A percentile compares a stretch with the other conserved stretches of the same genome.
Evolutionary conservation across 2,113 vertebrate species (phyloP).

Genomic region (Cinclus cinclus): DNA sequence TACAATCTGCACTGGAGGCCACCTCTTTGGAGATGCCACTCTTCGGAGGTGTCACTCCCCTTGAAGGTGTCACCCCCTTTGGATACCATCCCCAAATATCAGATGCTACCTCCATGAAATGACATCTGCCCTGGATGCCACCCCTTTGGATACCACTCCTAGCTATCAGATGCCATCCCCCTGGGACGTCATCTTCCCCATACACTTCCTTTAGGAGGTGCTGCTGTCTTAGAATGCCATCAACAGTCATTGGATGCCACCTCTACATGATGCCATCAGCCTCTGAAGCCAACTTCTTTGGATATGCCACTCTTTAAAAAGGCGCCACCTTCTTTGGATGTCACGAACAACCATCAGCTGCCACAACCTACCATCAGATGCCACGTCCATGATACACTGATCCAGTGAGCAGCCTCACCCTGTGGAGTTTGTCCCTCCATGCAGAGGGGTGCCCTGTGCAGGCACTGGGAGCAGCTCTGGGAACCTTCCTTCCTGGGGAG

Average conservation of each 20-base stretch:
- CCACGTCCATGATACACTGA: neutral
- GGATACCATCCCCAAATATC: neutral
- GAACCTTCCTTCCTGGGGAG: fast-evolving
- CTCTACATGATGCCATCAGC: neutral
- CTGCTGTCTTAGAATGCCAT: neutral
- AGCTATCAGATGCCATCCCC: neutral
- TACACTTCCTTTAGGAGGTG: neutral
- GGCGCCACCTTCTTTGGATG: neutral
- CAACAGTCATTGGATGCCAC: neutral
- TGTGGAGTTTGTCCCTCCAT: neutral
- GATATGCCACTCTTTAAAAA: neutral
- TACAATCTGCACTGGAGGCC: neutral
- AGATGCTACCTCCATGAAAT: neutral
- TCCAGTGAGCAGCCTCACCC: neutral
- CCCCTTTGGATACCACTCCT: neutral
- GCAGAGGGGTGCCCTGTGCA: neutral
- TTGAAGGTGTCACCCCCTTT: neutral
- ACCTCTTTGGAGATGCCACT: neutral
- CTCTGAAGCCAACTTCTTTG: neutral
- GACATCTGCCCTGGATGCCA: neutral
- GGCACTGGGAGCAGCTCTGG: neutral
- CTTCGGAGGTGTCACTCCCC: neutral
- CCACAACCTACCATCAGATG: neutral
- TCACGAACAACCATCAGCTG: neutral
- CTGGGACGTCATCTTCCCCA: neutral